Evolutionary conservation across 37 sponge, comb jelly and placozoan species (phyloP), one percentile per base, ranked within the genome.

Genomic region (Corticium candelabrum): DNA sequence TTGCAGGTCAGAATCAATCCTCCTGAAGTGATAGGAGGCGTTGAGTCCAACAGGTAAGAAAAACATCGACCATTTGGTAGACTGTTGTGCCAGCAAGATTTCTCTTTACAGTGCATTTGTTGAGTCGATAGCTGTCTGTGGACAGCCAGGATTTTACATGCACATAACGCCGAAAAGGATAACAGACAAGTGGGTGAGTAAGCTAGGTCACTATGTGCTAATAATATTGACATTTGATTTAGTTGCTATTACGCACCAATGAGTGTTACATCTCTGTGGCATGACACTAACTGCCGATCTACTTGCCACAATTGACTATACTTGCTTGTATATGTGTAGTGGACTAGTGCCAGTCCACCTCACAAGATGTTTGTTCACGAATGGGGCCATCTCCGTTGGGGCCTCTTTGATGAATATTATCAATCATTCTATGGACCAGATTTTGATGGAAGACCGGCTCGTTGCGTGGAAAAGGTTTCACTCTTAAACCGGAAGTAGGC

Each of bases 351-450:
- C 68, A 31, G 68, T 5, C 67, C 77, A 68, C 57, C 77, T 11
- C 11, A 40, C 5, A 39, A 29, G 67, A 76, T 76, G 77, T 41
- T 76, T 15, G 77, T 76, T 5, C 77, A 76, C 67, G 77, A 76
- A n/a, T 76, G 41, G 41, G 77, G n/a, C 29, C 77, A 76, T 35
- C 29, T 76, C 27, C 77, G 77, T n/a, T 76, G 29, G 7, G 77
- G 77, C 77, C n/a, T 76, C 41, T 5, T 5, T 57, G 77, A 76
- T n/a, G 77, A 76, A n/a, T 76, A 76, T 35, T 29, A 40, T 15
- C 67, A 76, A 27, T n/a, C n/a, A n/a, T n/a, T n/a, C n/a, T 40
- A 76, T 29, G 77, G 67, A 5, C 29, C 5, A 62, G 73, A 15
- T 34, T 7, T 5, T 4, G 73, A 70, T 32, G 73, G 73, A 34